Evolutionary conservation across 2,113 vertebrate genomes (phyloP), one percentile per base, ranked within the genome.

Genomic region (Notothenia coriiceps): DNA sequence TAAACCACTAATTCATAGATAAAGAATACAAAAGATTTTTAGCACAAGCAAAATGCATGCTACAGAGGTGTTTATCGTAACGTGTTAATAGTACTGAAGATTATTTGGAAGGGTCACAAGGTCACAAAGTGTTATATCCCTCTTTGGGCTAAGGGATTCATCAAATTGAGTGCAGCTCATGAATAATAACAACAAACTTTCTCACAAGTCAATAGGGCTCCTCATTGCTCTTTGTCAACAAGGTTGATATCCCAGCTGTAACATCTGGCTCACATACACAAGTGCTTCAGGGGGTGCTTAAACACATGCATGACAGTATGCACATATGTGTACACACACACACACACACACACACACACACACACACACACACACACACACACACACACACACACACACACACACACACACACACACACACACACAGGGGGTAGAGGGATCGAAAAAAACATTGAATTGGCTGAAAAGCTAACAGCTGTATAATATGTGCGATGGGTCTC

Each of bases 381-480:
- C 67, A 75, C 74, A 79, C 71, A 70, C 49, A 78, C 47, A 83
- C 49, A 74, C 25, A 29, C 29, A 29, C 29, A 29, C 3, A 4
- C 29, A 29, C 29, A 4, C 29, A 29, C 29, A 29, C 29, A 4
- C 3, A 29, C 29, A 4, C 35, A 59, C 67, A 82, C 65, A 85
- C 77, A 82, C 57, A 81, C n/a, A 44, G 22, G 18, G 60, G 73
- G 2, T 22, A 74, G 20, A 40, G 44, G 60, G 70, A 52, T 72
- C 79, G 68, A 82, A 79, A 77, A 85, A 68, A 69, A 85, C 63
- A 86, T 90, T 81, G 91, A 93, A 94, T 92, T 95, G 86, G 90
- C 86, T 94, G 91, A 93, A 93, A 94, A 95, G 55, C 87, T 95
- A 96, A 95, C 94, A 96, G 93, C 93, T 95, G 94, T 88, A 95